phyloP scores from a whole-genome alignment of 2,888 invertebrate species.

The Oscheius sp. region DNA sequence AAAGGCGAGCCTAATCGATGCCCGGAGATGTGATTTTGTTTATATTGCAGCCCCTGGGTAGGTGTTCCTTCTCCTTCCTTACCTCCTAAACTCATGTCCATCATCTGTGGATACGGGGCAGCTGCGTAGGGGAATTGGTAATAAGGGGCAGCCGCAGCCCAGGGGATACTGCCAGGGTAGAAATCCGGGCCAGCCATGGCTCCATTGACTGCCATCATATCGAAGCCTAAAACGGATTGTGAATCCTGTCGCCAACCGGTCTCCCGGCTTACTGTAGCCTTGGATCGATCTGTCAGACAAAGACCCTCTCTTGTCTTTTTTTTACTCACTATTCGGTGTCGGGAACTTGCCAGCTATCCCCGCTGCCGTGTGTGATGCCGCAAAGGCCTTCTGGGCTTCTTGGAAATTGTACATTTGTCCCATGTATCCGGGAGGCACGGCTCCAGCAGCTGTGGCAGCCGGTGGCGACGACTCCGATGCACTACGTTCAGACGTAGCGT shows the following conservation, averaged over 20 bases:
- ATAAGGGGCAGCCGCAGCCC: conserved; percentile 30
- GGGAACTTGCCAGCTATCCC: conserved; percentile 34
- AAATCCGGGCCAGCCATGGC: conserved; percentile 45
- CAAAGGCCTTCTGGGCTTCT: conserved; percentile 31
- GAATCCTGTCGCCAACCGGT: not conserved
- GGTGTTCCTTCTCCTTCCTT: conserved; percentile 8
- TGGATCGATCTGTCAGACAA: not conserved
- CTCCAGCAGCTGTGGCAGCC: conserved; percentile 19
- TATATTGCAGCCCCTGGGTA: not conserved
- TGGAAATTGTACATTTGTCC: conserved; percentile 27
- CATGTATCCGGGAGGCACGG: conserved; percentile 28
- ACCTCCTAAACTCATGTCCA: conserved; percentile 39
- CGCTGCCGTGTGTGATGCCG: conserved; percentile 8
- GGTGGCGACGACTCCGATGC: conserved; percentile 36
- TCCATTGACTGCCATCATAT: conserved; percentile 52
- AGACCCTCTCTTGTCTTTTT: not conserved
- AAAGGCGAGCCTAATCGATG: conserved; percentile 24
- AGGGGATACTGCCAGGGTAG: conserved; percentile 29
- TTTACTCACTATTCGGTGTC: conserved; percentile 17
- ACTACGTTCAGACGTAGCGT: conserved; percentile 30
- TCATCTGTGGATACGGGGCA: conserved; percentile 17
- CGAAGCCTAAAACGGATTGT: conserved; percentile 41
- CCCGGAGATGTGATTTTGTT: conserved; percentile 1
- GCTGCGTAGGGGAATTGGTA: conserved; percentile 20
- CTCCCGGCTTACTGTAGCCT: not conserved